Base-by-base conservation (phyloP, 92 coral and sea anemone species). In the Porites evermanni region DNA sequence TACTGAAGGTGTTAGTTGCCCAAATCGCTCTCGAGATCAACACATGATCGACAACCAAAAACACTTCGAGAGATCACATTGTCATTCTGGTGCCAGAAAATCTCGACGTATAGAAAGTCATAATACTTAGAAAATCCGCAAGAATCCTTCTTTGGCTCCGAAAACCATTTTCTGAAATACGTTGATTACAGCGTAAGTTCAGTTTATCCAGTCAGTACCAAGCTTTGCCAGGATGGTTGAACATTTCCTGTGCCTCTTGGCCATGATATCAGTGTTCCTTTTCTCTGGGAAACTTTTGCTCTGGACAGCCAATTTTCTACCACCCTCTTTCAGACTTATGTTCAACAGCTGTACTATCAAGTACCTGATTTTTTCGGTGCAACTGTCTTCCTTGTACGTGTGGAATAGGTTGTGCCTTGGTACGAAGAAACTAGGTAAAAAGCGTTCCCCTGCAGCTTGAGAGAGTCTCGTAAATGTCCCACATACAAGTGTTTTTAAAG, bases 391-490 rank as follows among this genome's bases (percentile, higher is more conserved):
- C 51, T 21, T 84, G 64, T 73, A 72, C 18, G 76, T 84, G 66
- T 75, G 75, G 64, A 84, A 13, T 32, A 84, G 65, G 64, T 84
- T 52, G 53, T 75, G 82, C 67, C 13, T 26, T 53, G 88, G 88
- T 73, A 84, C 88, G 75, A 84, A 84, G 76, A 84, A 84, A 21
- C 74, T 70, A 61, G 88, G 88, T 47, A 84, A 74, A 61, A 19
- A 64, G 74, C 23, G 53, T 58, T 74, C 74, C 64, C 54, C 69
- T 73, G 88, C 69, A 53, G 53, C 53, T 7, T 84, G 74, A 65
- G 69, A 73, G 72, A 84, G 69, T 63, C 88, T 53, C 20, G 69
- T 84, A 70, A 84, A 84, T 61, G 51, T 16, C 38, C 88, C 88
- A 50, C 88, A 84, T 51, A 84, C 88, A 23, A 84, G 75, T 71